phyloP scores from a whole-genome alignment of 2,113 vertebrate species.

The Labeo catla region DNA sequence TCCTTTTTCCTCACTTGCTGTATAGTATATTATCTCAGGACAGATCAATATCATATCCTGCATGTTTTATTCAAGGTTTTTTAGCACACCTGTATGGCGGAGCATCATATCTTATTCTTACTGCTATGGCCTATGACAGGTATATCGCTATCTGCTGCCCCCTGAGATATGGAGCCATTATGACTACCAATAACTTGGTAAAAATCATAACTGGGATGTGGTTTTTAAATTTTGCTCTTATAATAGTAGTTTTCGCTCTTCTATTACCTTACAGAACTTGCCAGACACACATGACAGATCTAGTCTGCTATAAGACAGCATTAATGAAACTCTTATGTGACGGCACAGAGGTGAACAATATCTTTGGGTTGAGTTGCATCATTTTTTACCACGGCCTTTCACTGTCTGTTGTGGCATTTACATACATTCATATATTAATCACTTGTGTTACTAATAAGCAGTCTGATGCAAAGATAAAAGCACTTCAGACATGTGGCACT shows the following conservation, averaged over 20 bases:
- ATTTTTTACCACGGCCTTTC: conserved; percentile 54
- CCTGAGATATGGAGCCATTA: conserved; percentile 54
- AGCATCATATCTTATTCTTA: not conserved
- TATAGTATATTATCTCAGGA: not conserved
- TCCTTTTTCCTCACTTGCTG: not conserved
- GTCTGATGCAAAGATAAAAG: conserved; percentile 71
- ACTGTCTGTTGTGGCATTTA: conserved; percentile 38
- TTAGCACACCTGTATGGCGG: not conserved
- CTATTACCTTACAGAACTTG: conserved; percentile 71
- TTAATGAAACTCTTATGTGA: conserved; percentile 69
- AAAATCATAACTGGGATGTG: conserved; percentile 66
- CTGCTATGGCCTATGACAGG: conserved; percentile 15
- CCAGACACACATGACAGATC: conserved; percentile 55
- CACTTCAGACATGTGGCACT: conserved; percentile 75
- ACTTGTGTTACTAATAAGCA: conserved; percentile 64
- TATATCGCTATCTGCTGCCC: not conserved
- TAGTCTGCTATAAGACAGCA: conserved; percentile 72
- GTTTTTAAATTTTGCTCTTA: conserved; percentile 58
- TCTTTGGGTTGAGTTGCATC: conserved; percentile 61
- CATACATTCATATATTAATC: conserved; percentile 60
- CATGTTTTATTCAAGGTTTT: conserved; percentile 9
- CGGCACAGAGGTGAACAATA: conserved; percentile 68
- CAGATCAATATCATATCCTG: not conserved
- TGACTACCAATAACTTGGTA: conserved; percentile 62
- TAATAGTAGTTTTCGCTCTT: conserved; percentile 66